These are phyloP conservation scores for Anoplophora glabripennis DNA, from an alignment of 1,140 invertebrate species.

Conservation along the genomic window DNA sequence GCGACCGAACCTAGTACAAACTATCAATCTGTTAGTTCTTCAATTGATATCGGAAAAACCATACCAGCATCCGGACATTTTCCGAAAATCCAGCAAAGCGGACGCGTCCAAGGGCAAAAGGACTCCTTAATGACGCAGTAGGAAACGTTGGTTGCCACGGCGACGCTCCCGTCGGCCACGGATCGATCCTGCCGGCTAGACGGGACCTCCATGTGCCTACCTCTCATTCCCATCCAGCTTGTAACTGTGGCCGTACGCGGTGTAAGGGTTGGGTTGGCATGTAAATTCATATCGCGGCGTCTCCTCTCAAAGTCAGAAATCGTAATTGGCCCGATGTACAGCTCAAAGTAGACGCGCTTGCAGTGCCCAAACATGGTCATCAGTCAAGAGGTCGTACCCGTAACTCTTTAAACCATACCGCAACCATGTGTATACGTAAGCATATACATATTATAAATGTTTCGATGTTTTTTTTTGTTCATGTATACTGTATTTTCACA, in stretches of 20 bases:
- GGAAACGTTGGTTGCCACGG: constrained; percentile 14
- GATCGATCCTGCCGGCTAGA: constrained; percentile 17
- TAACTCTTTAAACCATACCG: constrained; percentile 1
- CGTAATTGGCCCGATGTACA: not conserved
- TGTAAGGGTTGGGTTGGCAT: not conserved
- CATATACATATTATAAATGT: constrained; percentile 3
- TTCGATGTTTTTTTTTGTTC: not conserved
- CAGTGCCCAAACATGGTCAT: constrained; percentile 17
- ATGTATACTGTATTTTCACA: not conserved
- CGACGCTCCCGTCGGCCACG: constrained; percentile 10
- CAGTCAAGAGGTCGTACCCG: constrained; percentile 9
- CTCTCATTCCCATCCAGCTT: constrained; percentile 6
- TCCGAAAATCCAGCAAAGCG: no score
- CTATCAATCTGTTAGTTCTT: no score
- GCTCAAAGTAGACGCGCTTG: constrained; percentile 3
- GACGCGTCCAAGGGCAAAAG: no score
- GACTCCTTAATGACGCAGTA: no score
- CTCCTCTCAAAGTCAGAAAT: not conserved
- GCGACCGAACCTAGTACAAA: no score
- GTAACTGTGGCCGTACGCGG: constrained; percentile 4
- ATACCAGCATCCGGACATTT: no score
- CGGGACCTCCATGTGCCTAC: not conserved
- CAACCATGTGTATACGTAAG: not conserved
- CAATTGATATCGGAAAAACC: no score
- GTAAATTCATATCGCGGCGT: not conserved